A percentile compares a stretch with the other conserved stretches of the same genome.
Conservation (phyloP, 2,888 invertebrate genomes). For the Dynastes maya region DNA sequence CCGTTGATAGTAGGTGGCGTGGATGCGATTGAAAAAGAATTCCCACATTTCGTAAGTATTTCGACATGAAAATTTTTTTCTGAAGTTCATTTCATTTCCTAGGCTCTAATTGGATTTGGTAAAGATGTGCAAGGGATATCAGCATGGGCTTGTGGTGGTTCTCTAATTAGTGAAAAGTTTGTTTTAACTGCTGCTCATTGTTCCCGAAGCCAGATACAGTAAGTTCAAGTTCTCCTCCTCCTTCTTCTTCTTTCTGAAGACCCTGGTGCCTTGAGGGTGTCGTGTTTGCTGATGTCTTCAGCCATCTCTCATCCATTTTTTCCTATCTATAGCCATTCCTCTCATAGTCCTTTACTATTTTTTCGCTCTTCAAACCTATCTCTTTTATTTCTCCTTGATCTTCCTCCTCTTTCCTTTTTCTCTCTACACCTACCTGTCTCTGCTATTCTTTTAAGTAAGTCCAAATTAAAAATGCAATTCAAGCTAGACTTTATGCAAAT, state of each 20-base stretch:
- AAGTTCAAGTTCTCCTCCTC: slow-evolving; percentile 25
- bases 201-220: slow-evolving; percentile 55
- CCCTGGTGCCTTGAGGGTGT: too few species aligned
- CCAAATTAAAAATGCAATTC: neutral
- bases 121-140: slow-evolving; percentile 60
- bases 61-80: neutral
- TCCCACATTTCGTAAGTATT: slow-evolving; percentile 71
- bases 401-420: too few species aligned
- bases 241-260: too few species aligned
- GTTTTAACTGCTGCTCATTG: slow-evolving; percentile 81
- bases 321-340: too few species aligned
- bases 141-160: slow-evolving; percentile 76
- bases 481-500: too few species aligned
- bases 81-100: neutral
- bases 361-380: too few species aligned
- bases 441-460: slow-evolving; percentile 48
- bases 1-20: slow-evolving; percentile 69
- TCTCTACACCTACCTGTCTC: too few species aligned
- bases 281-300: too few species aligned
- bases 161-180: slow-evolving; percentile 75
- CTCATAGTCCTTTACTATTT: too few species aligned
- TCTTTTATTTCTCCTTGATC: too few species aligned
- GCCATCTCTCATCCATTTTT: too few species aligned
- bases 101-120: slow-evolving; percentile 60
- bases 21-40: slow-evolving; percentile 67